A percentile compares a stretch with the other conserved stretches of the same genome.
phyloP scores from a whole-genome alignment of 2,797 vertebrate genomes.

The Dicrostonyx torquatus region DNA sequence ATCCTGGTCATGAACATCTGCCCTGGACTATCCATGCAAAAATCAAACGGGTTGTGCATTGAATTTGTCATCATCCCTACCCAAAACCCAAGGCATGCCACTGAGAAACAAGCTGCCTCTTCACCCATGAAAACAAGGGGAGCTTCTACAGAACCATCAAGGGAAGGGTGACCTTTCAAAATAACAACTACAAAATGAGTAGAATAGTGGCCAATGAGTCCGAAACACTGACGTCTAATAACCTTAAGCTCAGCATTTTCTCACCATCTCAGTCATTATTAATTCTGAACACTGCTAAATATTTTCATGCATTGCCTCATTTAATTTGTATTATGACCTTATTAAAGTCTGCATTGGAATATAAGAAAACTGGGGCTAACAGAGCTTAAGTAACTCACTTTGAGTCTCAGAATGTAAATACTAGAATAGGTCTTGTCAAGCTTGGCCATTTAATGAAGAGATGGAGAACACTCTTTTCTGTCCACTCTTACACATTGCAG shows the following conservation, averaged over 20 bases:
- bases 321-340: background rate
- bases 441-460: too few species aligned
- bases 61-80: background rate
- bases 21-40: background rate
- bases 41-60: background rate
- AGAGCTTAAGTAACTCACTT: background rate
- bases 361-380: background rate
- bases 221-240: background rate
- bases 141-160: background rate
- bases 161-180: background rate
- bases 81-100: background rate
- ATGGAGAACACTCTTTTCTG: background rate
- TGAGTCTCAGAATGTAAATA: background rate
- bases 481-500: background rate
- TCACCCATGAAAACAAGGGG: background rate
- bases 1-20: background rate
- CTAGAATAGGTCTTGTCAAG: background rate
- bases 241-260: background rate
- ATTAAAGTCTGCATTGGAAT: constrained; percentile 11
- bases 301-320: background rate
- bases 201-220: background rate
- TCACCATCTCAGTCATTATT: background rate
- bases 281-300: background rate
- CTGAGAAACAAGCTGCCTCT: background rate
- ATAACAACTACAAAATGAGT: background rate